Evolutionary conservation across 92 coral and sea anemone genomes (phyloP), one percentile per base, ranked within the genome.

Genomic region (Parazoanthus darwini): DNA sequence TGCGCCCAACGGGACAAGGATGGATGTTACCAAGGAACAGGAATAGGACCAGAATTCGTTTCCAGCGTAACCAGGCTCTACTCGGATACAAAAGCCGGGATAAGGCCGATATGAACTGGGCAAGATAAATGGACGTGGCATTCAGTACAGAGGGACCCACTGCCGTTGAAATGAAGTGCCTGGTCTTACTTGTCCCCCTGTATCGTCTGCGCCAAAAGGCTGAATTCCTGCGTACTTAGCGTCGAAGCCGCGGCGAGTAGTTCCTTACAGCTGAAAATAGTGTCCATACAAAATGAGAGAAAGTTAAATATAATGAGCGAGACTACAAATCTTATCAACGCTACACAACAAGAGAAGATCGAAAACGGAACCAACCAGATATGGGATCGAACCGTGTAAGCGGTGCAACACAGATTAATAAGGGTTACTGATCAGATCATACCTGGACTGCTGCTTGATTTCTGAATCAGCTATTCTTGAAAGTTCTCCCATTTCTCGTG

Each of bases 231-330:
- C 1, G 97, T 97, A 43, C 92, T 89, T 13, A 97, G 95, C 7
- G 95, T 91, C n/a, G 95, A 91, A 26, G 97, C 94, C 20, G 99
- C 99, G 3, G 99, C 96, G 15, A 97, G 89, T 3, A 97, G 89
- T 73, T 97, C 99, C 25, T 93, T 90, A 78, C 99, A 97, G 79
- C 99, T 97, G 72, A 8, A 94, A 44, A 56, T 10, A 48, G 78
- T 20, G 22, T 74, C 48, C 81, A 86, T 73, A 68, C 20, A 7
- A 37, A 37, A 42, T 37, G n/a, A 76, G 25, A 20, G 48, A 76
- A 39, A 16, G 46, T 5, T 33, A 54, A 20, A 54, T 11, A 54
- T 54, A 13, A 3, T 54, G 16, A 6, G 3, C 16, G 9, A 54
- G 20, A 13, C 18, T 15, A 54, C 1, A 54, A 15, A 54, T 4